A percentile compares a stretch with the other conserved stretches of the same genome.
Evolutionary conservation across 2,797 vertebrate genomes (phyloP).

Genomic region (Macropus fuliginosus): DNA sequence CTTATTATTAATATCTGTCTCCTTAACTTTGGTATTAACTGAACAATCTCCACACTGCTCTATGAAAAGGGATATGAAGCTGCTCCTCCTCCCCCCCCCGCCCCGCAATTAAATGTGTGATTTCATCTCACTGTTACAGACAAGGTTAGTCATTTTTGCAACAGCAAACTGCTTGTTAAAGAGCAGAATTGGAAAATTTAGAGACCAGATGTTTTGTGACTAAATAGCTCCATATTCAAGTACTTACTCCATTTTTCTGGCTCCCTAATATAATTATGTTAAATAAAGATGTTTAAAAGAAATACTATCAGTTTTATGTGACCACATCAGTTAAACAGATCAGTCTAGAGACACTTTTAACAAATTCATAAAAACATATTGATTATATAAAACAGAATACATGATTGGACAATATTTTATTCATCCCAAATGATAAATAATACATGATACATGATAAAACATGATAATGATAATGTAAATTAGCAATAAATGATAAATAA

Average conservation of each 20-base stretch:
- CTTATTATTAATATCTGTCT: neutral
- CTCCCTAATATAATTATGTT: neutral
- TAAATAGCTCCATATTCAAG: conserved; percentile 13
- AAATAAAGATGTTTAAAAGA: neutral
- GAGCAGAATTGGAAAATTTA: conserved; percentile 32
- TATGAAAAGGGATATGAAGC: neutral
- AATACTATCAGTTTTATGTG: neutral
- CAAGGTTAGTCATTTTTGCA: conserved; percentile 18
- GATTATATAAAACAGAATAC: conserved; percentile 29
- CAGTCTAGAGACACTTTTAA: conserved; percentile 21
- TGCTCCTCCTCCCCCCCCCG: neutral
- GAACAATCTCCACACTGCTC: neutral
- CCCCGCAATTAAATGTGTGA: neutral
- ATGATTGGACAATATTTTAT: conserved; percentile 22
- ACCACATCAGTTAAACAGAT: neutral
- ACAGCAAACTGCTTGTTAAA: neutral
- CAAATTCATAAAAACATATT: conserved; percentile 23
- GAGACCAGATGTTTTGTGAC: conserved; percentile 55
- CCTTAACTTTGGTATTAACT: neutral
- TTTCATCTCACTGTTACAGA: neutral
- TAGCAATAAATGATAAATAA: conserved; percentile 33
- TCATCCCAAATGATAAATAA: neutral
- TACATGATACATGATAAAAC: conserved; percentile 45
- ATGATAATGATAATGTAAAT: too few relatives aligned
- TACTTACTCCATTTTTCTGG: conserved; percentile 23